These are phyloP conservation scores for Reticulitermes speratus DNA, from an alignment of 1,140 invertebrate species.

Conservation along the genomic window DNA sequence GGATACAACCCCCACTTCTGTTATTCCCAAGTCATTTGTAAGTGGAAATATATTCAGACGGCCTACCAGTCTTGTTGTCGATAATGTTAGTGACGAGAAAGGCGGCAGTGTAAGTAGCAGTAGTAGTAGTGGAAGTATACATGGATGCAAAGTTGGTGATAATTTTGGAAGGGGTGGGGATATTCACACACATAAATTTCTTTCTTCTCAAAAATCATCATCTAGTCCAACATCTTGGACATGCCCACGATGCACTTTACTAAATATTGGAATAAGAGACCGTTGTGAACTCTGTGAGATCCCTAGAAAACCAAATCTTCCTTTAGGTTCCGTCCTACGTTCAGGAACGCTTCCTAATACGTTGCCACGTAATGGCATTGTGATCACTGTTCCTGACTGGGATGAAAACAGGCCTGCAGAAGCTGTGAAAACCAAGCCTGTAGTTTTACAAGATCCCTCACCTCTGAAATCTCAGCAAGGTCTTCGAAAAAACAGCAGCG, in stretches of 20 bases:
- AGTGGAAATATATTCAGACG: slow-evolving; percentile 31
- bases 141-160: slow-evolving; percentile 34
- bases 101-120: slow-evolving; percentile 41
- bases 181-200: slow-evolving; percentile 43
- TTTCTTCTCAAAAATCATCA: slow-evolving; percentile 40
- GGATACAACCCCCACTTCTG: slow-evolving; percentile 23
- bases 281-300: slow-evolving; percentile 65
- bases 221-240: slow-evolving; percentile 53
- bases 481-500: neutral
- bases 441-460: neutral
- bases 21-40: slow-evolving; percentile 23
- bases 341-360: slow-evolving; percentile 21
- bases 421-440: neutral
- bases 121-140: slow-evolving; percentile 39
- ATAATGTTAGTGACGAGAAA: slow-evolving; percentile 39
- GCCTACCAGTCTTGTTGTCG: slow-evolving; percentile 36
- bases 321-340: slow-evolving; percentile 35
- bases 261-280: slow-evolving; percentile 51
- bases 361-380: slow-evolving; percentile 50
- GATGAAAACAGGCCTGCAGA: slow-evolving; percentile 46
- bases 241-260: slow-evolving; percentile 59
- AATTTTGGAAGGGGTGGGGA: slow-evolving; percentile 36
- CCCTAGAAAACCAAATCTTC: slow-evolving; percentile 48
- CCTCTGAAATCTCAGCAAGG: neutral
- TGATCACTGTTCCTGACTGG: slow-evolving; percentile 55